These are phyloP conservation scores for Ondatra zibethicus DNA, from an alignment of 2,113 vertebrate species.

Conservation along the genomic window DNA sequence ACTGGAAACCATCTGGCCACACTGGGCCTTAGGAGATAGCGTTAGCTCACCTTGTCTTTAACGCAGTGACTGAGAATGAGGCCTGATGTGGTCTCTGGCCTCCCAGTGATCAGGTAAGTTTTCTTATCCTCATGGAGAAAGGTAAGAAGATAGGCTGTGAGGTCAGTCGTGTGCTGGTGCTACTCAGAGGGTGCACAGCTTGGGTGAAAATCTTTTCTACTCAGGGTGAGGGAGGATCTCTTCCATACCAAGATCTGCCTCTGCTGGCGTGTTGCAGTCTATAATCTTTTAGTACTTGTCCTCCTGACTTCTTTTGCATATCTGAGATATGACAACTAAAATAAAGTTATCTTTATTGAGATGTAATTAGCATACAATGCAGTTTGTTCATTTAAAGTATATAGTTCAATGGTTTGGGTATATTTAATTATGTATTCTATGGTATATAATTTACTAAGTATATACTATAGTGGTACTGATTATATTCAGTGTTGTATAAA, in stretches of 20 bases:
- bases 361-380: not conserved
- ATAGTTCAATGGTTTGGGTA: not conserved
- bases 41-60: not conserved
- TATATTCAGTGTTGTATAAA: not conserved
- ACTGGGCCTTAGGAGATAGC: not conserved
- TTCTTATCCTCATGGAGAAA: not conserved
- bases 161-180: not conserved
- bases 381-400: constrained; percentile 10
- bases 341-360: not conserved
- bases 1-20: not conserved
- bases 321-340: not conserved
- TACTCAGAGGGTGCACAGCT: not conserved
- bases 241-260: not conserved
- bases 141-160: not conserved
- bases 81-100: not conserved
- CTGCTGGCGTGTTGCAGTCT: not conserved
- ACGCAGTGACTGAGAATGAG: not conserved
- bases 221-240: not conserved
- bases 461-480: not conserved
- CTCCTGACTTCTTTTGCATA: not conserved
- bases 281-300: not conserved
- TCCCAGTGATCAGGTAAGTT: not conserved
- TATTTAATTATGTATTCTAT: constrained; percentile 1
- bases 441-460: not conserved
- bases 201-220: not conserved